Percentiles rank a stretch among this genome's conserved stretches.
These are phyloP conservation scores for Glareola pratincola DNA, from an alignment of 2,113 vertebrate genomes.

Conservation along the genomic window DNA sequence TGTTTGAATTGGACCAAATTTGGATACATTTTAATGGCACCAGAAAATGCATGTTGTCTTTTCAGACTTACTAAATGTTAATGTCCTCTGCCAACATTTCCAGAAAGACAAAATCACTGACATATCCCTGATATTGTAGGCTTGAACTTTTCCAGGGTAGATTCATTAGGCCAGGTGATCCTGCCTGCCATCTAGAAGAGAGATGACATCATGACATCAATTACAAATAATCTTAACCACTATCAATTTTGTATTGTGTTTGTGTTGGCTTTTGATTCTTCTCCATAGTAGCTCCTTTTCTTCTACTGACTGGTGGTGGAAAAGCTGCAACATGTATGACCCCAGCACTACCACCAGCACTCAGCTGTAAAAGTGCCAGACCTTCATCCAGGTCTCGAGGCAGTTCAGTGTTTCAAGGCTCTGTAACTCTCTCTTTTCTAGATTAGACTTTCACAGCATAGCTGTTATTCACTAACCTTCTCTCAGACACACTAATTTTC, in stretches of 20 bases:
- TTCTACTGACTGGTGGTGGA: background rate
- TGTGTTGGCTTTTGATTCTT: background rate
- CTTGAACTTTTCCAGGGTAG: background rate
- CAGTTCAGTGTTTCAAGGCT: background rate
- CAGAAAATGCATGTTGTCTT: background rate
- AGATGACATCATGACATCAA: background rate
- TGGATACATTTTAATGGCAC: background rate
- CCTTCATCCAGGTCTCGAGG: background rate
- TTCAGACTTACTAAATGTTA: background rate
- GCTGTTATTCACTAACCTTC: background rate
- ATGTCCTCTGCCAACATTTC: background rate
- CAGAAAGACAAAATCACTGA: background rate
- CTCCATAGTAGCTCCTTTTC: background rate
- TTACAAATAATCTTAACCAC: background rate
- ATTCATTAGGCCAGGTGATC: background rate
- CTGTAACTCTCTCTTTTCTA: background rate
- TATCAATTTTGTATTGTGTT: background rate
- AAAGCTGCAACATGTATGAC: background rate
- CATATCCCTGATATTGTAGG: background rate
- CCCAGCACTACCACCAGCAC: background rate
- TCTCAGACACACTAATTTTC: conserved; percentile 2
- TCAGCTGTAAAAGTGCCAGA: background rate
- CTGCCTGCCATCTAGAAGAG: background rate
- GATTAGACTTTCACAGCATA: background rate
- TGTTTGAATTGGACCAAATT: background rate